Evolutionary conservation across 37 sponge, comb jelly and placozoan species (phyloP).

Genomic region (Hormiphora californensis): DNA sequence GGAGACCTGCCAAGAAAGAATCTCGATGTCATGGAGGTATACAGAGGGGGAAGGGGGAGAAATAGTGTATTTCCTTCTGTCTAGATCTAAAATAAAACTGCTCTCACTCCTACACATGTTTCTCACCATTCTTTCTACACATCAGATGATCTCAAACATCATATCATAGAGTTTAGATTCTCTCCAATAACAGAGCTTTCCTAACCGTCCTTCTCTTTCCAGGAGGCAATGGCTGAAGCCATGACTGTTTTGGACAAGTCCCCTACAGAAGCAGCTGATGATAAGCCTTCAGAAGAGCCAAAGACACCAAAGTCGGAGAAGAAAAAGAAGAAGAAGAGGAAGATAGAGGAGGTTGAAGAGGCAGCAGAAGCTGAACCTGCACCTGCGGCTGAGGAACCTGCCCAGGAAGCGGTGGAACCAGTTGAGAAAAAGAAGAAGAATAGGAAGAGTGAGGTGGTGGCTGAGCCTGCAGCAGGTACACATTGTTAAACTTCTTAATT

Average conservation of each 20-base stretch:
- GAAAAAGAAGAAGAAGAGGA: constrained; percentile 57
- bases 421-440: constrained; percentile 31
- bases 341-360: background rate
- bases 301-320: background rate
- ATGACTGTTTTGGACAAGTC: background rate
- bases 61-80: no score
- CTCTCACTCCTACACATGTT: no score
- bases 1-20: constrained; percentile 85
- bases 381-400: background rate
- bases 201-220: background rate
- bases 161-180: background rate
- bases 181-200: no score
- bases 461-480: background rate
- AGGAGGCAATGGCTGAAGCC: constrained; percentile 20
- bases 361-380: background rate
- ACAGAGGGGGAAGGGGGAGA: constrained; percentile 45
- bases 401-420: background rate
- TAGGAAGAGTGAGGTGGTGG: background rate
- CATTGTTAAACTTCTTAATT: no score
- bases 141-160: background rate
- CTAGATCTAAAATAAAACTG: no score
- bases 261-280: background rate
- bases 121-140: no score
- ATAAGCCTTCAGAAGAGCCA: background rate
- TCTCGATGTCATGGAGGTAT: constrained; percentile 86